Evolutionary conservation across 1,140 invertebrate species (phyloP).

Genomic region (Popillia japonica): DNA sequence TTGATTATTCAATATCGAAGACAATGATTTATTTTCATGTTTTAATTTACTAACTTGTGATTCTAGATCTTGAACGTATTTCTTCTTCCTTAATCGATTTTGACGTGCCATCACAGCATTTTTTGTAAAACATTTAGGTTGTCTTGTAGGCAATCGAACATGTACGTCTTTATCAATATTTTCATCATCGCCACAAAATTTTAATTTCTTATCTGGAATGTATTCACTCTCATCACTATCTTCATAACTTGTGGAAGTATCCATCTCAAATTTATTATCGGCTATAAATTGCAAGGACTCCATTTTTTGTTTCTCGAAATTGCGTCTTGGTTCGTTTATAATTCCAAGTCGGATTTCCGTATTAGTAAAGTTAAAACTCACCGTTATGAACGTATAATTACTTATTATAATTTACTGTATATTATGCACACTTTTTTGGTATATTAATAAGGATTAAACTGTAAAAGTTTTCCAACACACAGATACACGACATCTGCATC

Average conservation of each 20-base stretch:
- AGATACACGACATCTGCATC: background rate
- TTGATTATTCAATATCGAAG: slow-evolving; percentile 62
- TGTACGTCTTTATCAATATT: background rate
- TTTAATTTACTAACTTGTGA: slow-evolving; percentile 61
- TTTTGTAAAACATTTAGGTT: slow-evolving; percentile 53
- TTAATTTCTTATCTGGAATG: background rate
- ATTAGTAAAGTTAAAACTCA: background rate
- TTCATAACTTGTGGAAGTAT: background rate
- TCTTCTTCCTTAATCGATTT: slow-evolving; percentile 67
- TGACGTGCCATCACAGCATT: slow-evolving; percentile 69
- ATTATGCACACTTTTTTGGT: background rate
- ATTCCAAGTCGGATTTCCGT: background rate
- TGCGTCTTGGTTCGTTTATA: background rate
- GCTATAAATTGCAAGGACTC: background rate
- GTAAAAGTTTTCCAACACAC: background rate
- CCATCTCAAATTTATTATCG: background rate
- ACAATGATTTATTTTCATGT: slow-evolving; percentile 62
- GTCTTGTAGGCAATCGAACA: slow-evolving; percentile 20
- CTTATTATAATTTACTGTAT: background rate
- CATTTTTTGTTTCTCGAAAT: background rate
- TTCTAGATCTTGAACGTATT: slow-evolving; percentile 66
- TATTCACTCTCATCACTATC: background rate
- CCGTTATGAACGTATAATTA: background rate
- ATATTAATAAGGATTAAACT: background rate
- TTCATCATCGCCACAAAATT: background rate